Evolutionary conservation across 2,113 vertebrate species (phyloP).

Genomic region (Vulpes lagopus): DNA sequence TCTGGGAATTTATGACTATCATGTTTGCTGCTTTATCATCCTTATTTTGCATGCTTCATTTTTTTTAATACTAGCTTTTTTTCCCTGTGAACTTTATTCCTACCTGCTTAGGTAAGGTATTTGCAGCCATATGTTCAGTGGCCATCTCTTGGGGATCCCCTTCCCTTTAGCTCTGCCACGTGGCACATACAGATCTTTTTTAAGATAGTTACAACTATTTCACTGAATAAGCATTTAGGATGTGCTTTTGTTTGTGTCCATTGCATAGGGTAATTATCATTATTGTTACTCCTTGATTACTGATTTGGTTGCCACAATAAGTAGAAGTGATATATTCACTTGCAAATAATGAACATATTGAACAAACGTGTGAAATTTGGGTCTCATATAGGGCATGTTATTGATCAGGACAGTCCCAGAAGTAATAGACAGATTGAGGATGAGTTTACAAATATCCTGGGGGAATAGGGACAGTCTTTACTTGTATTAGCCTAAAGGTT

Average conservation of each 20-base stretch:
- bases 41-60: conserved; percentile 76
- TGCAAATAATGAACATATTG: not conserved
- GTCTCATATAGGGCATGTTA: not conserved
- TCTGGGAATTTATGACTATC: conserved; percentile 73
- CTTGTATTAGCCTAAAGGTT: not conserved
- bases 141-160: not conserved
- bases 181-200: not conserved
- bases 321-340: not conserved
- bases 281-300: not conserved
- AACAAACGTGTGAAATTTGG: not conserved
- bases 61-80: conserved; percentile 57
- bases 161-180: not conserved
- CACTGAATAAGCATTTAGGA: not conserved
- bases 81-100: conserved; percentile 41
- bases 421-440: rapidly evolving
- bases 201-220: not conserved
- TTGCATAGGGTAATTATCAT: not conserved
- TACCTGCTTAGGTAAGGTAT: conserved; percentile 47
- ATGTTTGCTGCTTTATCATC: conserved; percentile 76
- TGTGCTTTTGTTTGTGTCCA: not conserved
- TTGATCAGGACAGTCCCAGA: not conserved
- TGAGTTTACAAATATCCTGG: rapidly evolving
- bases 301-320: not conserved
- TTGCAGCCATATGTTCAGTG: not conserved
- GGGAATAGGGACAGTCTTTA: not conserved